A percentile compares a stretch with the other conserved stretches of the same genome.
Conservation (phyloP, 1,140 invertebrate genomes). For the Drosophila subobscura region DNA sequence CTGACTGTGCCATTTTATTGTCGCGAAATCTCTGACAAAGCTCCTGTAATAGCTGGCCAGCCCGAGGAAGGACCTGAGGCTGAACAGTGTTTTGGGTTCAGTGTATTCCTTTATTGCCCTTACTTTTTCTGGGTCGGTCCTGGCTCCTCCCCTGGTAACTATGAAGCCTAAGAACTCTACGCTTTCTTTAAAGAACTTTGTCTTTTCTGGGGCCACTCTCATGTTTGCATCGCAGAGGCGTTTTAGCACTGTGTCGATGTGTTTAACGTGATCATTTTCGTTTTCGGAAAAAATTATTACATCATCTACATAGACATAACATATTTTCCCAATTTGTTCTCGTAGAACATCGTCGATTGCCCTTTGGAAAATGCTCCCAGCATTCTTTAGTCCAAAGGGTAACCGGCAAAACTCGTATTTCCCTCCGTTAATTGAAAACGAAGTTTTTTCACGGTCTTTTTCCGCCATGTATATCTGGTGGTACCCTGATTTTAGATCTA, state of each 20-base stretch:
- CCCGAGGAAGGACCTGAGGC: conserved; percentile 14
- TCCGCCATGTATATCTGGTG: too few species aligned
- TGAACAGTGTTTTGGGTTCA: conserved; percentile 1
- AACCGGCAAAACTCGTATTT: too few species aligned
- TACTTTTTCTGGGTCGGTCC: conserved; percentile 19
- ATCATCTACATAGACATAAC: conserved; percentile 13
- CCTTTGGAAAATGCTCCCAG: too few species aligned
- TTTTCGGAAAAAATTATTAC: conserved; percentile 26
- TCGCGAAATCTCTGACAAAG: conserved; percentile 13
- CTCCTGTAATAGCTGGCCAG: conserved; percentile 21
- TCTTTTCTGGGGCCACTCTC: conserved; percentile 16
- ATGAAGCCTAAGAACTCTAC: conserved; percentile 22
- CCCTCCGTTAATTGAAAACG: too few species aligned
- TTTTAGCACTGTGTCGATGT: conserved; percentile 15
- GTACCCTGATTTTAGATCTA: too few species aligned
- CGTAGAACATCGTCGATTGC: background rate
- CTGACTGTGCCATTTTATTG: conserved; percentile 12
- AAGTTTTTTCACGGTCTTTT: background rate
- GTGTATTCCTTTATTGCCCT: conserved; percentile 16
- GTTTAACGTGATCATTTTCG: conserved; percentile 6
- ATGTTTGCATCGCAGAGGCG: conserved; percentile 17
- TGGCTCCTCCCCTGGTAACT: background rate
- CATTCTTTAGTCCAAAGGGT: too few species aligned
- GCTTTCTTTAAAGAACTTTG: conserved; percentile 14
- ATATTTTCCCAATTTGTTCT: conserved; percentile 16